phyloP scores from a whole-genome alignment of 2,888 invertebrate genomes.

The Rhorus exstirpatorius region DNA sequence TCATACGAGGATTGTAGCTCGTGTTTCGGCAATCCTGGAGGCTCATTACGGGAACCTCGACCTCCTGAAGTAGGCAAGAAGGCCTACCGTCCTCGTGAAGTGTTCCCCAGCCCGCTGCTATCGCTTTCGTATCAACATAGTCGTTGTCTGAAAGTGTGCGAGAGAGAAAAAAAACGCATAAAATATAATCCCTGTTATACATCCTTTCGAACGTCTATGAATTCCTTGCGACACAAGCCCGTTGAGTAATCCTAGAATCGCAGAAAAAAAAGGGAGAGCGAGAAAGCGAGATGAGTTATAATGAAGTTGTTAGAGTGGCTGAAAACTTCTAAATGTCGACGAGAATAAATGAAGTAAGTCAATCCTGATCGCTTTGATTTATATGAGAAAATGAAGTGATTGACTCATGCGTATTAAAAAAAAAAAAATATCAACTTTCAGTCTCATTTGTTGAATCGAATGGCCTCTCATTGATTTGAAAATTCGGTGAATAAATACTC shows the following conservation, averaged over 20 bases:
- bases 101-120: constrained; percentile 96
- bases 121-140: constrained; percentile 91
- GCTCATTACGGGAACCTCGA: constrained; percentile 90
- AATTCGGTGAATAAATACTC: too few relatives aligned
- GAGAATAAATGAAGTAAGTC: too few relatives aligned
- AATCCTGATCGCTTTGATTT: too few relatives aligned
- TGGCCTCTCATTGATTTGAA: too few relatives aligned
- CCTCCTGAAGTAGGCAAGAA: constrained; percentile 93
- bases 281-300: not conserved
- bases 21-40: constrained; percentile 87
- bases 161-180: constrained; percentile 51
- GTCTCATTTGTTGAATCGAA: too few relatives aligned
- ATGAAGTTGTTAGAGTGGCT: not conserved
- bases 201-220: not conserved
- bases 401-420: too few relatives aligned
- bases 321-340: too few relatives aligned
- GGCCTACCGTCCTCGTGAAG: constrained; percentile 94
- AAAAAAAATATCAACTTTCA: too few relatives aligned
- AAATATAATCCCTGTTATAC: constrained; percentile 36
- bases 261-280: constrained; percentile 12
- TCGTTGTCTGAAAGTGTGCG: constrained; percentile 89
- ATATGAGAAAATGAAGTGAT: too few relatives aligned
- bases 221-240: constrained; percentile 1
- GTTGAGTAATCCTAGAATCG: constrained; percentile 16
- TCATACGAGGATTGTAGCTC: constrained; percentile 94